These are phyloP conservation scores for Meiosimyza decipiens DNA, from an alignment of 2,888 invertebrate species.

Conservation along the genomic window DNA sequence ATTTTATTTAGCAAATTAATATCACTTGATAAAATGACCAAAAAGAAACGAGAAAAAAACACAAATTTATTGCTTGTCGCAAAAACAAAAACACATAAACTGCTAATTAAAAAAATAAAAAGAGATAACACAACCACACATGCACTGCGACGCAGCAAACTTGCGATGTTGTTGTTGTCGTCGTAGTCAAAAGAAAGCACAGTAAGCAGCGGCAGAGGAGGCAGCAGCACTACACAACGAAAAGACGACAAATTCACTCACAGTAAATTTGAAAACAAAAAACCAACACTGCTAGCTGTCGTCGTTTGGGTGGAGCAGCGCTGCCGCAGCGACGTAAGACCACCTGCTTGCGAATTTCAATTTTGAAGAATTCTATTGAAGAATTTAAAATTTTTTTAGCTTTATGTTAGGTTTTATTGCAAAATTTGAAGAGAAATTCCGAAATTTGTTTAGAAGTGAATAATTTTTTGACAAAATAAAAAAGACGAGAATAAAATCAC, in stretches of 20 bases:
- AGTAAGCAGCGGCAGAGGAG: too few relatives aligned
- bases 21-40: neutral
- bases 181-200: neutral
- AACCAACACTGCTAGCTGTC: neutral
- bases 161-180: neutral
- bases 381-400: neutral
- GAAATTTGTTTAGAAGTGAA: too few relatives aligned
- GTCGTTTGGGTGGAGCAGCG: neutral
- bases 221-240: too few relatives aligned
- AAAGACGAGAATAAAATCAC: too few relatives aligned
- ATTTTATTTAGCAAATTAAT: neutral
- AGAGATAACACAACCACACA: constrained; percentile 26
- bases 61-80: neutral
- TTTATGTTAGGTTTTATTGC: too few relatives aligned
- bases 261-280: too few relatives aligned
- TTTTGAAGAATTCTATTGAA: neutral
- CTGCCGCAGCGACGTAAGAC: neutral
- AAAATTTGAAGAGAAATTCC: too few relatives aligned
- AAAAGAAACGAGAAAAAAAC: constrained; percentile 1
- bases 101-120: constrained; percentile 37
- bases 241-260: too few relatives aligned
- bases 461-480: too few relatives aligned
- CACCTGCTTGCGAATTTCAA: constrained; percentile 9
- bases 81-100: constrained; percentile 13
- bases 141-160: constrained; percentile 4